Evolutionary conservation across 2,888 invertebrate species (phyloP), one percentile per base, ranked within the genome.

Genomic region (Rhingia rostrata): DNA sequence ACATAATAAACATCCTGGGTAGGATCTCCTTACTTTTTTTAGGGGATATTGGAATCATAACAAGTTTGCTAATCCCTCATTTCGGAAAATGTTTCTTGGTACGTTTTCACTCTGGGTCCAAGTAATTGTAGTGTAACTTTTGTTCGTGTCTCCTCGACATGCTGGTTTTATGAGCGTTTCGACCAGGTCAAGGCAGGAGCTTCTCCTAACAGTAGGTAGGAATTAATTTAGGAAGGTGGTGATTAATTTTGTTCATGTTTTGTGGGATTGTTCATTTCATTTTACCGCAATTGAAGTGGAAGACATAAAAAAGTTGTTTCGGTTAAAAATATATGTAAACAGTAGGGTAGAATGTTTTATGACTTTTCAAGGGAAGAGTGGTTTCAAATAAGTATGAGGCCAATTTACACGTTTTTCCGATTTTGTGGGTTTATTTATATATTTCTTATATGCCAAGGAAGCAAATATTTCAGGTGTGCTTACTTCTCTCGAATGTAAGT

Each of bases 1-100:
- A 74, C 73, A 67, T 74, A 80, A 80, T 73, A 80, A 80, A 73
- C 47, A 60, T 67, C 43, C 53, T 33, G 39, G 43, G 64, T 30
- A 47, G 14, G 7, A 6, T 45, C 10, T 37, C 37, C 37, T 32
- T 41, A 12, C 54, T 47, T 41, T 14, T 39, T 12, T 12, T 4
- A 12, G 45, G 9, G 58, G 47, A 39, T 39, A 58, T 58, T 30
- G 49, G 12, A 39, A 41, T 60, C 47, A 41, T 47, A 45, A 58
- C 66, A 67, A 56, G 39, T 69, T 69, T 47, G 12, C 47, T 41
- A 5, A 60, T 70, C 47, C 35, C 70, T 60, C 41, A 41, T 70
- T 32, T 14, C 49, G n/a, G 32, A 30, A 22, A 35, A 72, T 14
- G 51, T 39, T 39, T 41, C 39, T 39, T 33, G 4, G 39, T 47